Evolutionary conservation across 2,797 vertebrate species (phyloP), one percentile per base, ranked within the genome.

Genomic region (Premnoplex brunnescens): DNA sequence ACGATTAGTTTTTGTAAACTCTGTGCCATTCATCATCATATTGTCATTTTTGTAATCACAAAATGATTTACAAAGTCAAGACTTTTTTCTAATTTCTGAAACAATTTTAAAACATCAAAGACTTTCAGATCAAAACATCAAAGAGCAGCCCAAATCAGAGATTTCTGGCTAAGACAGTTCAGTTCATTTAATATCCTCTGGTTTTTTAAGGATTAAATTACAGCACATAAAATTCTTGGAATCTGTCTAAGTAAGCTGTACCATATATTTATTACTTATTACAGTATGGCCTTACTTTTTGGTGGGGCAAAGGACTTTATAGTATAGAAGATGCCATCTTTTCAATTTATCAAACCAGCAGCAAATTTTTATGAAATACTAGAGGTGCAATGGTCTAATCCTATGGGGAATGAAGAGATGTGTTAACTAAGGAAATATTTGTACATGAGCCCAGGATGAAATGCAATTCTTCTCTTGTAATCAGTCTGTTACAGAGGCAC

Each of bases 131-230:
- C 95, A 39, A 97, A 98, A 98, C 98, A 98, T 98, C 98, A 98
- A 98, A 98, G 98, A 91, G 74, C 78, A 97, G 96, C 77, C 90
- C 97, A 97, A 98, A 98, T 98, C 97, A 95, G 96, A 98, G 97
- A 98, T 98, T 98, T 98, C 96, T 98, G 96, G 95, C 96, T 98
- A 98, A 98, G 97, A 98, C 97, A 98, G 97, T 98, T 98, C 96
- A 97, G 97, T 98, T 98, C 97, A 98, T 97, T 98, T 98, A 98
- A 98, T 98, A 98, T 98, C 97, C 98, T 98, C 95, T 97, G 95
- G 97, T 98, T 98, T 98, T 97, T 92, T 96, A 95, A 94, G 96
- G 97, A 98, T 98, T 98, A 98, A 97, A 97, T 98, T 98, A 96
- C 97, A 97, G 96, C 96, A 97, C 97, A 98, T 98, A 98, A 97